These are phyloP conservation scores for Meiosimyza platycephala DNA, from an alignment of 2,888 invertebrate genomes.

Conservation along the genomic window DNA sequence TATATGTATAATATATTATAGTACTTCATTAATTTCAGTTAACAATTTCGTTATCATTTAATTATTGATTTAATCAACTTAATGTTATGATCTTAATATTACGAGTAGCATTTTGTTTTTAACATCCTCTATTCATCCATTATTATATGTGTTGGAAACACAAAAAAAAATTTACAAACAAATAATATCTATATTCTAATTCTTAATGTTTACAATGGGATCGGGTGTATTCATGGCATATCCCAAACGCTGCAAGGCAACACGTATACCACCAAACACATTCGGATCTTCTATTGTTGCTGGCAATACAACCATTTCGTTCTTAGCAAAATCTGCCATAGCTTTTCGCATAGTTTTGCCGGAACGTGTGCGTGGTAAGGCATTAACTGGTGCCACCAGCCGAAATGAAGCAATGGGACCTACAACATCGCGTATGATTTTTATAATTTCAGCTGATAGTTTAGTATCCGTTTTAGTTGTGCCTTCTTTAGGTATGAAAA, in stretches of 20 bases:
- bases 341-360: slow-evolving; percentile 81
- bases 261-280: slow-evolving; percentile 83
- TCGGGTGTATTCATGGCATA: slow-evolving; percentile 80
- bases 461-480: slow-evolving; percentile 57
- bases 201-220: slow-evolving; percentile 63
- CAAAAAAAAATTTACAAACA: background rate
- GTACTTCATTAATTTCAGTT: no score
- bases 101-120: no score
- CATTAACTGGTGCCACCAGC: slow-evolving; percentile 81
- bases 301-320: slow-evolving; percentile 82
- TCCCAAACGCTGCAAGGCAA: slow-evolving; percentile 80
- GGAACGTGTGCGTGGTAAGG: slow-evolving; percentile 88
- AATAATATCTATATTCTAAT: slow-evolving; percentile 26
- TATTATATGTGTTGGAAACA: background rate
- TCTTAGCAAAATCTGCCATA: slow-evolving; percentile 85
- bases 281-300: slow-evolving; percentile 89
- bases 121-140: no score
- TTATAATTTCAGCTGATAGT: slow-evolving; percentile 64
- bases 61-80: no score
- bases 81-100: no score
- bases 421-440: slow-evolving; percentile 65
- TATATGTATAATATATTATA: no score
- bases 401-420: slow-evolving; percentile 89
- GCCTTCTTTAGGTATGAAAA: slow-evolving; percentile 79
- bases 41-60: no score